Percentiles rank a stretch among this genome's conserved stretches.
phyloP scores from a whole-genome alignment of 2,888 invertebrate species.

The Doris montereyensis region DNA sequence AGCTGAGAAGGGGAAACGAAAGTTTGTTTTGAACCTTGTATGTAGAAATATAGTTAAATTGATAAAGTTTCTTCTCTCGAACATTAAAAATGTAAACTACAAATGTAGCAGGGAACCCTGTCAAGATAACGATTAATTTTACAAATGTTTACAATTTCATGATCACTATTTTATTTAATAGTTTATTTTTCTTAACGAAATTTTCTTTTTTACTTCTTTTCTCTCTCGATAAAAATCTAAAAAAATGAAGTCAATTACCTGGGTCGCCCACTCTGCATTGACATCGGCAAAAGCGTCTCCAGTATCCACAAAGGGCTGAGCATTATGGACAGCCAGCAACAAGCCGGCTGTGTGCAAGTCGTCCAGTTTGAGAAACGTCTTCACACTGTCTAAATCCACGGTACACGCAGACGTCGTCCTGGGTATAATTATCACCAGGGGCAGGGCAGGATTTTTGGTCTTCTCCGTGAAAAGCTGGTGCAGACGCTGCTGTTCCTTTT shows the following conservation, averaged over 20 bases:
- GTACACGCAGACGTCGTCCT: slow-evolving; percentile 28
- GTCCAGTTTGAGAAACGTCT: slow-evolving; percentile 46
- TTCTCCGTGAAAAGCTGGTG: slow-evolving; percentile 53
- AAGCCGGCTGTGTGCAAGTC: slow-evolving; percentile 47
- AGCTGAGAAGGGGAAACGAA: slow-evolving; percentile 53
- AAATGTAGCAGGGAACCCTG: too few species aligned
- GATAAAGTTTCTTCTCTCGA: too few species aligned
- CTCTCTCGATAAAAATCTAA: too few species aligned
- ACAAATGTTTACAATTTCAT: too few species aligned
- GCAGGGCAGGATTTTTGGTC: slow-evolving; percentile 53
- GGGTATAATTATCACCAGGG: slow-evolving; percentile 60
- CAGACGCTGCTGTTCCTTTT: slow-evolving; percentile 50
- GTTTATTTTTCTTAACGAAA: too few species aligned
- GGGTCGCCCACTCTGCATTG: slow-evolving; percentile 28
- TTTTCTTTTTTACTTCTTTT: too few species aligned
- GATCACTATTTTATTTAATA: too few species aligned
- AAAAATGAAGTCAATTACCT: too few species aligned
- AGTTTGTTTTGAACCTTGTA: too few species aligned
- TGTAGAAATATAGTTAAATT: too few species aligned
- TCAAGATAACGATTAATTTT: too few species aligned
- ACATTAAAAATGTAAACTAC: too few species aligned
- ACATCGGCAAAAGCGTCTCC: slow-evolving; percentile 14
- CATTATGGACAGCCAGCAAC: slow-evolving; percentile 49
- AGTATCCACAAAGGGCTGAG: slow-evolving; percentile 42
- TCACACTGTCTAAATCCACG: neutral